Conservation (phyloP, 1,140 invertebrate genomes). For the Lepidurus apus region DNA sequence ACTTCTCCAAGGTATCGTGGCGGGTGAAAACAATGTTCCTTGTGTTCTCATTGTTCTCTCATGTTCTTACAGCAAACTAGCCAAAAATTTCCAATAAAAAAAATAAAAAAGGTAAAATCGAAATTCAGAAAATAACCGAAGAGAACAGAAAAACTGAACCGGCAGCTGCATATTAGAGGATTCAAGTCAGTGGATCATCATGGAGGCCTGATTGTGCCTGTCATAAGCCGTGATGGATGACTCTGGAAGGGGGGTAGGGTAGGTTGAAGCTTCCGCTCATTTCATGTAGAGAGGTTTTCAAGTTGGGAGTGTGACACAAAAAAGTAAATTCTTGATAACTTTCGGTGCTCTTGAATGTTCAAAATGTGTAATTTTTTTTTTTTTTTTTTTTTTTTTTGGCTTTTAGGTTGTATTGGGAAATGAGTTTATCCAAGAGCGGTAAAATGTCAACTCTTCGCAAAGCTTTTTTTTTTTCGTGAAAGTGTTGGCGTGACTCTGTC, state of each 20-base stretch:
- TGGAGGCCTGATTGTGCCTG: slow-evolving; percentile 1
- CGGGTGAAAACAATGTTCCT: no score
- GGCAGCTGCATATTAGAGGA: slow-evolving; percentile 16
- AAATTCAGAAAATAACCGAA: not conserved
- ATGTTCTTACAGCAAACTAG: not conserved
- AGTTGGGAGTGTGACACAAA: not conserved
- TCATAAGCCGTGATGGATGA: slow-evolving; percentile 19
- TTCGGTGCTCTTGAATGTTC: no score
- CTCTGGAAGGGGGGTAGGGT: not conserved
- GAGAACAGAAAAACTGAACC: slow-evolving; percentile 20
- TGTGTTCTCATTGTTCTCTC: no score
- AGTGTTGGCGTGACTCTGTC: no score
- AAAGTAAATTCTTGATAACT: no score
- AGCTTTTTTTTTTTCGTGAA: no score
- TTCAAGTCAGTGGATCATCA: slow-evolving; percentile 10
- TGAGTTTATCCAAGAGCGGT: no score
- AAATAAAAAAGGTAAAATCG: not conserved
- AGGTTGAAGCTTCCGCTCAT: not conserved
- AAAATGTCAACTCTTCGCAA: no score
- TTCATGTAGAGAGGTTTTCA: not conserved
- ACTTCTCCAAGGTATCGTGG: no score
- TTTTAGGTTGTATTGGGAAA: no score
- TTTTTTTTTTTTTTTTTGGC: no score
- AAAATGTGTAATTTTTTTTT: no score
- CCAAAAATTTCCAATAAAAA: not conserved